phyloP scores from a whole-genome alignment of 2,113 vertebrate species.

The Felis chaus region DNA sequence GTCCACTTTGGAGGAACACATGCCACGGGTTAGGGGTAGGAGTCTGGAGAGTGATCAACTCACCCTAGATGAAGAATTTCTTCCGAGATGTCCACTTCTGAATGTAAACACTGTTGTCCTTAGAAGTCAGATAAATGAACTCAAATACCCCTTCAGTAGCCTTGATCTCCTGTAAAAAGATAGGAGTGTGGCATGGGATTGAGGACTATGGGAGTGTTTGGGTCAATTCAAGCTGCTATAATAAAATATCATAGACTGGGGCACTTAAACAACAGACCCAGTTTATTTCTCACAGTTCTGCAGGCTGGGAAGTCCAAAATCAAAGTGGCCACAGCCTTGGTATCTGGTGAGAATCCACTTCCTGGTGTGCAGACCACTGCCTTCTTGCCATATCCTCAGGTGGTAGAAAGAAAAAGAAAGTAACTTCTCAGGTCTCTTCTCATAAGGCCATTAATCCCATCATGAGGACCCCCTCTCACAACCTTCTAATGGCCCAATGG shows the following conservation, averaged over 20 bases:
- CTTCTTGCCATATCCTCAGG: not conserved
- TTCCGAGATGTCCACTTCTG: not conserved
- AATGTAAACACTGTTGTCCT: not conserved
- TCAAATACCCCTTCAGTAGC: not conserved
- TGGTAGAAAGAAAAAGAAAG: not conserved
- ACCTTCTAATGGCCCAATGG: not conserved
- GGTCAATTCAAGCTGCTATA: not conserved
- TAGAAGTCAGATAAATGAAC: not conserved
- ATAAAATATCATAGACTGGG: not conserved
- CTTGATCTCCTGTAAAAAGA: not conserved
- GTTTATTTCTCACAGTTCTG: not conserved
- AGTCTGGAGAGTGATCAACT: not conserved
- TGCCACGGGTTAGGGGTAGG: not conserved
- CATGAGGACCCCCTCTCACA: not conserved
- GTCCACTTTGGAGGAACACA: not conserved
- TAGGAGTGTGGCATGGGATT: not conserved
- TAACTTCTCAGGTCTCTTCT: not conserved
- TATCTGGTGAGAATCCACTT: not conserved
- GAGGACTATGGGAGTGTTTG: not conserved
- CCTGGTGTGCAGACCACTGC: not conserved
- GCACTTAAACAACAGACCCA: not conserved
- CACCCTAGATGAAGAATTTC: not conserved
- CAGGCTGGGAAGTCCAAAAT: not conserved
- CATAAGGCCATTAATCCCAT: not conserved
- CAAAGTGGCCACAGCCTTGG: not conserved